Evolutionary conservation across 2,113 vertebrate genomes (phyloP), one percentile per base, ranked within the genome.

Genomic region (Epinephelus fuscoguttatus): DNA sequence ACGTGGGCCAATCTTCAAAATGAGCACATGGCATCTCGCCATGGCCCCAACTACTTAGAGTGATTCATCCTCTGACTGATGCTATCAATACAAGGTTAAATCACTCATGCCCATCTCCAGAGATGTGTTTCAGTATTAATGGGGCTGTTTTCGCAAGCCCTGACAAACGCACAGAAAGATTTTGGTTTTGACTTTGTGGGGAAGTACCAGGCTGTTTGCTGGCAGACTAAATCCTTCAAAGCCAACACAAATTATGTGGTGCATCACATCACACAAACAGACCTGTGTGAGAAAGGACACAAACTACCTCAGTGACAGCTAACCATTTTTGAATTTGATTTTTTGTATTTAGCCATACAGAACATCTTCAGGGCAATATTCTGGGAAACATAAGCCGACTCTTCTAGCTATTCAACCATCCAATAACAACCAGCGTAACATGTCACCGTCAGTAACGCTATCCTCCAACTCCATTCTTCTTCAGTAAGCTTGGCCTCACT

Each of bases 1-100:
- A 63, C 11, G 55, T 1, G 2, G 71, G 49, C 59, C 62, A 84
- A 78, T 84, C 81, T 73, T 81, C 61, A 86, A 89, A 30, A 88
- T 81, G 89, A 52, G 30, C 74, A 69, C 60, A 80, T 90, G 89
- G 93, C 84, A 83, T 63, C 33, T 19, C n/a, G 81, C 93, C 86
- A 91, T n/a, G 1, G 49, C 27, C n/a, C 75, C 30, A 19, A 61
- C 75, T 62, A 30, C 70, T 53, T 37, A 2, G 7, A 78, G 6
- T 37, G 50, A 87, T 68, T 64, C 27, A 80, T 61, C 40, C 30
- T n/a, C n/a, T 80, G 80, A 79, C 66, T 27, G 84, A 84, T 86
- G 75, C 60, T 6, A 76, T 90, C 77, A 23, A 68, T 77, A 66
- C 49, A 62, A 75, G 33, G 64, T 85, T 86, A 75, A 87, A 83